A percentile compares a stretch with the other conserved stretches of the same genome.
phyloP scores from a whole-genome alignment of 1,140 invertebrate species.

The Formica selysi region DNA sequence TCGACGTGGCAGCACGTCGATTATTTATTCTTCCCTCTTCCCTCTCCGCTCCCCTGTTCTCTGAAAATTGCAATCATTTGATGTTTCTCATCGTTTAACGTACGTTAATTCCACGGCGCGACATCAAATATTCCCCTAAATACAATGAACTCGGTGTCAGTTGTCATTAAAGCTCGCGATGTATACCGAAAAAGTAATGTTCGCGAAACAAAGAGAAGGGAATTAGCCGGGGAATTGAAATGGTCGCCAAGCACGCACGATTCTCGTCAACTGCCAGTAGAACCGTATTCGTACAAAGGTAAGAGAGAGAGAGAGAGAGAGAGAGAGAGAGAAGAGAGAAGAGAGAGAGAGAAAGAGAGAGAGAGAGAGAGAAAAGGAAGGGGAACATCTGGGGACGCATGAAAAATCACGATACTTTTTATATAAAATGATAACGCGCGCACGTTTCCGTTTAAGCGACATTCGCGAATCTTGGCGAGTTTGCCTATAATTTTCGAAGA shows the following conservation, averaged over 20 bases:
- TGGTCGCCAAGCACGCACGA: neutral
- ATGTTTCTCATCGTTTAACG: neutral
- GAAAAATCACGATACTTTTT: neutral
- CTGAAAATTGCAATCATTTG: neutral
- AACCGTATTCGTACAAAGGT: neutral
- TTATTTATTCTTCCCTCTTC: slow-evolving; percentile 3
- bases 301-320: neutral
- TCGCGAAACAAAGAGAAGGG: slow-evolving; percentile 4
- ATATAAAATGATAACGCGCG: slow-evolving; percentile 14
- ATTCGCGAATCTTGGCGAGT: neutral
- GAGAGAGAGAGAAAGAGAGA: neutral
- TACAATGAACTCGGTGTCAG: neutral
- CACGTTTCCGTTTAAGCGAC: neutral
- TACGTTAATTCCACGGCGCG: slow-evolving; percentile 2
- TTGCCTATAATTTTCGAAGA: slow-evolving; percentile 9
- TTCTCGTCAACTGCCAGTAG: neutral
- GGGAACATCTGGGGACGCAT: neutral
- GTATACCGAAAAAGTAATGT: neutral
- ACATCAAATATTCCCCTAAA: slow-evolving; percentile 45
- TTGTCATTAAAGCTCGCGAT: slow-evolving; percentile 12
- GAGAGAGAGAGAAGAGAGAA: neutral
- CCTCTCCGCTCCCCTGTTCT: neutral
- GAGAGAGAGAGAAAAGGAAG: neutral
- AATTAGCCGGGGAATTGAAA: slow-evolving; percentile 37
- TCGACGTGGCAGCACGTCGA: neutral